Conservation (phyloP, 2,888 invertebrate genomes). For the Horisme vitalbata region DNA sequence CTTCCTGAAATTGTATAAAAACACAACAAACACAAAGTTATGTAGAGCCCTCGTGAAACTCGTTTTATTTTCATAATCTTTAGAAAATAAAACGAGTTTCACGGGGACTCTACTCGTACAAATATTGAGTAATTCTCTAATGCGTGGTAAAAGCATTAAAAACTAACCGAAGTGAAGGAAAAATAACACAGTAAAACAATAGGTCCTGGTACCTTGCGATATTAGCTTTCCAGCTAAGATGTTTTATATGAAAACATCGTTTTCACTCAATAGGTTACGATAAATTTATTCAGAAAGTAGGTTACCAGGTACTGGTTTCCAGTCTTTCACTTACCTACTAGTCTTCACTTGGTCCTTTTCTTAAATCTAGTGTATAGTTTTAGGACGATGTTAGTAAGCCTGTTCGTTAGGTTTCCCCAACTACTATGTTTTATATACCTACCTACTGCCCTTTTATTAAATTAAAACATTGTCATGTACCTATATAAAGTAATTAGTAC, state of each 20-base stretch:
- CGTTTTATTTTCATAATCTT: no score
- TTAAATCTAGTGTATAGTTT: no score
- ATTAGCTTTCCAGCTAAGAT: slow-evolving; percentile 42
- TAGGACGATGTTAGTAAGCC: no score
- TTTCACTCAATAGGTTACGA: slow-evolving; percentile 39
- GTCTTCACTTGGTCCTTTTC: not conserved
- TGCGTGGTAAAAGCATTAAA: slow-evolving; percentile 21
- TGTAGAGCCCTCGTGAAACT: no score
- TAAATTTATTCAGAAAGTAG: slow-evolving; percentile 5
- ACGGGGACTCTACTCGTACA: no score
- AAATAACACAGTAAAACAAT: slow-evolving; percentile 26
- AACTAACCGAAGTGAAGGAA: slow-evolving; percentile 18
- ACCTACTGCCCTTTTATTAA: no score
- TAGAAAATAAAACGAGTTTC: slow-evolving; percentile 1
- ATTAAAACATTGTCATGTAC: no score
- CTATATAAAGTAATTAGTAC: no score
- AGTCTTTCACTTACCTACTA: not conserved
- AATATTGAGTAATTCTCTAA: slow-evolving; percentile 43
- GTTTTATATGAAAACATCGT: slow-evolving; percentile 56
- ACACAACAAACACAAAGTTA: no score
- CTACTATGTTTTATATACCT: no score
- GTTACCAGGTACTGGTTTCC: slow-evolving; percentile 3
- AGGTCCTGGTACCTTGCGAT: slow-evolving; percentile 15
- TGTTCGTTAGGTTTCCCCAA: no score
- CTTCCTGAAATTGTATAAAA: no score